Evolutionary conservation across 2,113 vertebrate species (phyloP), one percentile per base, ranked within the genome.

Genomic region (Sebastes schlegelii): DNA sequence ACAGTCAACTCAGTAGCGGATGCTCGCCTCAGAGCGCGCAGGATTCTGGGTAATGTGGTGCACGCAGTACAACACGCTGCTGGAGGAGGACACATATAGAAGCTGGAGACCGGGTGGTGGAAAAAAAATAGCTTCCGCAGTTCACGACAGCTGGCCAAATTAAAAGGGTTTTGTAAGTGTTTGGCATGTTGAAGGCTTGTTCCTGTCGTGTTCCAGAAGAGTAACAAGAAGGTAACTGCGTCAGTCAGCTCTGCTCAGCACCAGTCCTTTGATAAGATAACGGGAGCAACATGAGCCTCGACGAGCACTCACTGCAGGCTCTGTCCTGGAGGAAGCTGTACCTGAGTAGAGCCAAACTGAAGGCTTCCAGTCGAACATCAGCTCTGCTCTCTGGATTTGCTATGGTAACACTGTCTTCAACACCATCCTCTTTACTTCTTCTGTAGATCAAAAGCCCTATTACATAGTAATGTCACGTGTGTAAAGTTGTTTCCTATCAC

Each of bases 321-420:
- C 96, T 99, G 10, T 99, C 98, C 1, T 99, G 98, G 98, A 97
- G 98, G 83, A 99, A 99, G 80, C 87, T 99, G 1, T 99, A 99
- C 91, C 94, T 99, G 83, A 99, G 98, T 87, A 95, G 98, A 71
- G 98, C 98, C 74, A 99, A 99, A 54, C 96, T 99, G 65, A 99
- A 99, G 88, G 98, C 98, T 55, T 99, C 98, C 57, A 99, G 98
- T 84, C 95, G 98, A 51, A 99, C 98, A 6, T 99, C 98, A 0
- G 98, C 98, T 13, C 95, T 99, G 66, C 97, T 99, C 1, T 99
- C 98, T 0, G 98, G 98, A 65, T 99, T 99, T 61, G 98, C 98
- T 7, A 99, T 99, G 98, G 98, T 99, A 95, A 62, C 52, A 4
- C 8, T 19, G 3, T 45, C 11, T 42, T 13, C 19, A 4, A 21